phyloP scores from a whole-genome alignment of 53 echinoderm and acorn worm species.

The Crossaster papposus region DNA sequence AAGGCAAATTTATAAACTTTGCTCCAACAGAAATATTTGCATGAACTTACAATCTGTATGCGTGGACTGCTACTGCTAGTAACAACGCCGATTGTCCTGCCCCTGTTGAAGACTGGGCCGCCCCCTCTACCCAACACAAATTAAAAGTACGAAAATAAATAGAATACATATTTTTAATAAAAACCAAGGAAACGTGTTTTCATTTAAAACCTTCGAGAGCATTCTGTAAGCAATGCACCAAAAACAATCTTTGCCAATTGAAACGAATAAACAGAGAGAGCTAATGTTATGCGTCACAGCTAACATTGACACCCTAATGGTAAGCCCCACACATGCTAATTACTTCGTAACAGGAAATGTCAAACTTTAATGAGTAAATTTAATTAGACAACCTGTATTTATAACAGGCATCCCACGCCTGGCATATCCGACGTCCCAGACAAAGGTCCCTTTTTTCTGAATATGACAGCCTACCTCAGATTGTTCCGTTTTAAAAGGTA shows the following conservation, averaged over 20 bases:
- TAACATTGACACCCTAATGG: neutral
- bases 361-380: neutral
- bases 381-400: neutral
- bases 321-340: neutral
- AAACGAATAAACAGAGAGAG: no score
- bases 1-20: neutral
- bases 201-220: no score
- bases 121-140: slow-evolving; percentile 55
- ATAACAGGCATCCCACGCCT: neutral
- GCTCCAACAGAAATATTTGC: neutral
- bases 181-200: no score
- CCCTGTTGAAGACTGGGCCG: slow-evolving; percentile 52
- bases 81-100: slow-evolving; percentile 81
- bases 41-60: slow-evolving; percentile 97
- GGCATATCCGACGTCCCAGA: neutral
- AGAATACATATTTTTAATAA: neutral
- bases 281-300: neutral
- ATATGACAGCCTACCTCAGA: no score
- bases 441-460: neutral
- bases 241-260: no score
- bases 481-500: no score
- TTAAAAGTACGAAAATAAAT: neutral
- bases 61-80: slow-evolving; percentile 95
- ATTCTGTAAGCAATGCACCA: no score
- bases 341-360: neutral